Percentiles rank a stretch among this genome's conserved stretches.
phyloP scores from a whole-genome alignment of 2,888 invertebrate species.

The Platycnemis pennipes region DNA sequence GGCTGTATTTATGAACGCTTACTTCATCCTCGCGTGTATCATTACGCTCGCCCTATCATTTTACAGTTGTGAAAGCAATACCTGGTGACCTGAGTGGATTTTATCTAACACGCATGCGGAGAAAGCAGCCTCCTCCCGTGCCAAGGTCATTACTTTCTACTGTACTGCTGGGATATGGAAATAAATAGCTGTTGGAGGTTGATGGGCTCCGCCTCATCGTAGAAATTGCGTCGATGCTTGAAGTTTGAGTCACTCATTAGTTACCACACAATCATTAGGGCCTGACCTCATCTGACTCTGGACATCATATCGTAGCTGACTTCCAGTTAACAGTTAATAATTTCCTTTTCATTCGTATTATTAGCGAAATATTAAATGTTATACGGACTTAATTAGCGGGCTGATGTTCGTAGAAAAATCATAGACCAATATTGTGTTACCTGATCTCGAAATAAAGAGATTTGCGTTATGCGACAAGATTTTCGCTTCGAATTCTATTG shows the following conservation, averaged over 20 bases:
- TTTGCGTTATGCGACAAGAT: too few relatives aligned
- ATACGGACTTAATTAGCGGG: too few relatives aligned
- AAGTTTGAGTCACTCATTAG: not conserved
- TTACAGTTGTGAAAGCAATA: not conserved
- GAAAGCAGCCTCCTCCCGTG: not conserved
- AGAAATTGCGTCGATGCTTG: not conserved
- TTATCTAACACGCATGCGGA: not conserved
- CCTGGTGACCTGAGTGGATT: not conserved
- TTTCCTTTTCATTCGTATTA: too few relatives aligned
- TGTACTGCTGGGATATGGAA: not conserved
- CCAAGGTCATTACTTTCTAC: slow-evolving; percentile 24
- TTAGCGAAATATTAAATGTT: too few relatives aligned
- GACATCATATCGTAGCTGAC: too few relatives aligned
- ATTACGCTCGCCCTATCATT: not conserved
- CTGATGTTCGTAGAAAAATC: too few relatives aligned
- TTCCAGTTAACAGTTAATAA: too few relatives aligned
- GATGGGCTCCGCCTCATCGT: not conserved
- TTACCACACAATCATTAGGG: not conserved
- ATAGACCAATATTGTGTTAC: too few relatives aligned
- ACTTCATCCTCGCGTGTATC: not conserved
- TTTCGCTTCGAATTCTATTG: too few relatives aligned
- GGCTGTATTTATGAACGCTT: not conserved
- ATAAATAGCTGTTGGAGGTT: not conserved
- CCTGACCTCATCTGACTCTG: not conserved
- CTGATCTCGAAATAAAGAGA: too few relatives aligned